Evolutionary conservation across 2,888 invertebrate genomes (phyloP).

Genomic region (Orthosia gracilis): DNA sequence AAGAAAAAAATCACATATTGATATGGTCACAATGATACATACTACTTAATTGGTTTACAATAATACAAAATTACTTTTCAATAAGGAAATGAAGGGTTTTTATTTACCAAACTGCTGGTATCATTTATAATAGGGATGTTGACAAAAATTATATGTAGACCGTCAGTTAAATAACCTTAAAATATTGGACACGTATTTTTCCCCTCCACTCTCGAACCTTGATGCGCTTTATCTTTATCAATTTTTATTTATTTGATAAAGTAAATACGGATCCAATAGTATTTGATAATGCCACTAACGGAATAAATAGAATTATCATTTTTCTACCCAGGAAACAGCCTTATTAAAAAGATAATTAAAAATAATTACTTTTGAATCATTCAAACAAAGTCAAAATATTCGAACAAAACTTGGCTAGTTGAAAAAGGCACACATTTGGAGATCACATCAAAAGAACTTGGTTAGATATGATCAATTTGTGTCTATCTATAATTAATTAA

Average conservation of each 20-base stretch:
- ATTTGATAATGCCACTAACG: too few relatives aligned
- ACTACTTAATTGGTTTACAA: conserved; percentile 41
- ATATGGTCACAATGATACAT: conserved; percentile 62
- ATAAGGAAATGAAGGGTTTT: conserved; percentile 28
- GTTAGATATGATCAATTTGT: conserved; percentile 68
- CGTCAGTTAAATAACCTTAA: too few relatives aligned
- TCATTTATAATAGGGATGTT: background rate
- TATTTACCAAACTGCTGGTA: conserved; percentile 22
- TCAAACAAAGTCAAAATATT: conserved; percentile 27
- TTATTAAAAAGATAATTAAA: conserved; percentile 7
- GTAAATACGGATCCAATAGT: too few relatives aligned
- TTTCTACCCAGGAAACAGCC: too few relatives aligned
- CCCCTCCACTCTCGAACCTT: too few relatives aligned
- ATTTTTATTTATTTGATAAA: too few relatives aligned
- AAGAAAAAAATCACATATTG: conserved; percentile 55
- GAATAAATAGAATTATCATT: too few relatives aligned
- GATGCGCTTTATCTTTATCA: too few relatives aligned
- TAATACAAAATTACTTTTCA: conserved; percentile 22
- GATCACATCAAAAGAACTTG: conserved; percentile 74
- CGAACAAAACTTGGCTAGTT: conserved; percentile 52
- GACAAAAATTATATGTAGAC: too few relatives aligned
- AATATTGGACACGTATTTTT: too few relatives aligned
- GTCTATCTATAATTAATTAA: conserved; percentile 51
- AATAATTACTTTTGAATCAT: conserved; percentile 14
- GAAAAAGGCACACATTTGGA: conserved; percentile 78